Conservation (phyloP, 2,888 invertebrate species). For the Ormyrus nitidulus region DNA sequence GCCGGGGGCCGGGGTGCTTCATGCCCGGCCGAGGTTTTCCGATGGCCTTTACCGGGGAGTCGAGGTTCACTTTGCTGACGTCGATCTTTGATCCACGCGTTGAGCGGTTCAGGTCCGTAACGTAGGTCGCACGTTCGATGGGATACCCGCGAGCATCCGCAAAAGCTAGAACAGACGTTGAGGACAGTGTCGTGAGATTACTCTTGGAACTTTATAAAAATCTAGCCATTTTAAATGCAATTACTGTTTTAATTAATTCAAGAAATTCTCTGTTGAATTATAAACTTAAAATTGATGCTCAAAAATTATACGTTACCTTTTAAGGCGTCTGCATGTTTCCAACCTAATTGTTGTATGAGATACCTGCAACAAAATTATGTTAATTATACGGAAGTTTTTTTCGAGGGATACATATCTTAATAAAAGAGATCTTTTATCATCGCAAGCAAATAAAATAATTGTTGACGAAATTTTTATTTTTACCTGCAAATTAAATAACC, state of each 20-base stretch:
- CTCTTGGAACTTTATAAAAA: too few relatives aligned
- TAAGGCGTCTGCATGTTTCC: conserved; percentile 79
- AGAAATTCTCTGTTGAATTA: too few relatives aligned
- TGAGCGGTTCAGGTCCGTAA: conserved; percentile 71
- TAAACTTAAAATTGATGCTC: too few relatives aligned
- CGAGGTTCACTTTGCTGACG: conserved; percentile 57
- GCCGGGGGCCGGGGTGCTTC: conserved; percentile 38
- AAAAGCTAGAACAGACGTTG: conserved; percentile 76
- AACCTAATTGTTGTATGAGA: conserved; percentile 81
- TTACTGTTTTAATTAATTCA: too few relatives aligned
- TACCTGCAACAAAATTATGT: conserved; percentile 65
- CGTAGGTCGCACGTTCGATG: conserved; percentile 81
- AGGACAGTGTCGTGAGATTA: too few relatives aligned
- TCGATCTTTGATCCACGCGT: conserved; percentile 61
- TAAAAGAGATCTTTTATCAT: too few relatives aligned
- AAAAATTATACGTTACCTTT: conserved; percentile 75
- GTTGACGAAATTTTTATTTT: conserved; percentile 31
- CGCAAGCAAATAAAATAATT: too few relatives aligned
- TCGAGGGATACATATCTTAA: too few relatives aligned
- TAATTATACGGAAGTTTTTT: not conserved
- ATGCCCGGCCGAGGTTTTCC: not conserved
- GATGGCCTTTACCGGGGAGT: conserved; percentile 25
- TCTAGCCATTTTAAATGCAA: too few relatives aligned
- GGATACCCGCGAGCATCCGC: conserved; percentile 81
- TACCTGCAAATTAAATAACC: conserved; percentile 87